Conservation (phyloP, 2,888 invertebrate genomes). For the Metacarcinus magister region DNA sequence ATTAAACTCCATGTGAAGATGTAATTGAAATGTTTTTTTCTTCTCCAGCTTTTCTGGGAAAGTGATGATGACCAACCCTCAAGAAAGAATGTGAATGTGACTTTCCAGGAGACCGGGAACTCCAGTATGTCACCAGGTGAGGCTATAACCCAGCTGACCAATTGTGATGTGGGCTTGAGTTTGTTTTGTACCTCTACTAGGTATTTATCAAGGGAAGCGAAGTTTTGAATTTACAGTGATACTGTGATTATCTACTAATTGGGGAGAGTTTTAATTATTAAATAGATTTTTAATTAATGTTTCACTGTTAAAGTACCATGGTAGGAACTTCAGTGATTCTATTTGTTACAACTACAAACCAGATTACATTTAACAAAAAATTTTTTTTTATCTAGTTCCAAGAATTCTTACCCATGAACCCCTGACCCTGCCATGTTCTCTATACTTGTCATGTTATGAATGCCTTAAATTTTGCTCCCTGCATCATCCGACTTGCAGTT, state of each 20-base stretch:
- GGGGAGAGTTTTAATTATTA: background rate
- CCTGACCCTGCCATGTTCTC: background rate
- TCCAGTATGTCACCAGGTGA: constrained; percentile 74
- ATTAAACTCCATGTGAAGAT: background rate
- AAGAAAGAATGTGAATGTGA: constrained; percentile 65
- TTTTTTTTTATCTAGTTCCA: background rate
- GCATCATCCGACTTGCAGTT: background rate
- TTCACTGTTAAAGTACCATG: background rate
- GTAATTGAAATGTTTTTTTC: background rate
- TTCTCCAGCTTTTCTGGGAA: constrained; percentile 78
- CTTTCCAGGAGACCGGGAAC: constrained; percentile 71
- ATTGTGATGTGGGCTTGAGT: background rate
- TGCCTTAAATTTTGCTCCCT: background rate
- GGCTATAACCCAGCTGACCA: background rate
- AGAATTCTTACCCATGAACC: background rate
- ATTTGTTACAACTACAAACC: background rate
- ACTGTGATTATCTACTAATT: background rate
- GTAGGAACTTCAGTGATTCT: background rate
- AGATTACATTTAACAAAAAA: background rate
- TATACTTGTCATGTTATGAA: constrained; percentile 1
- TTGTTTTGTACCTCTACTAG: background rate
- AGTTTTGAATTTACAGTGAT: background rate
- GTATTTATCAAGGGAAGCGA: background rate
- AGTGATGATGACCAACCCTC: constrained; percentile 77
- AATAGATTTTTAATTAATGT: background rate